Base-by-base conservation (phyloP, 2,888 invertebrate species). In the Xanthia togata region DNA sequence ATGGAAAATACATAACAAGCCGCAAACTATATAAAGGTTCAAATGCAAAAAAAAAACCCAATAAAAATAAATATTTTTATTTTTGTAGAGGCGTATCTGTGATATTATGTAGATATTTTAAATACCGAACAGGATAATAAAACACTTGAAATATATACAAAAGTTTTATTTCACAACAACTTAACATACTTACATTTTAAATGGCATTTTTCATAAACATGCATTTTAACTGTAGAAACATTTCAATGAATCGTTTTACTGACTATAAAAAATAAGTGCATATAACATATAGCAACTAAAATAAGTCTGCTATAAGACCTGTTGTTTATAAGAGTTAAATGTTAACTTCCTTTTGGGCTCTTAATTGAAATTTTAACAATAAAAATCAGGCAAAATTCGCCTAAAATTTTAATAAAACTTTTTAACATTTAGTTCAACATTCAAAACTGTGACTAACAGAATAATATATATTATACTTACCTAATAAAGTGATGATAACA, bases 151-250 rank as follows among this genome's bases (percentile, higher is more conserved):
- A 55, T 81, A 83, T 88, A 85, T 89, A 89, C 79, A 90, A 88
- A 88, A 84, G 41, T 87, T 93, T 92, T 92, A 91, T 91, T 93
- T 88, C 70, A 88, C 91, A 91, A 87, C 90, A 87, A 89, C 88
- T 89, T 88, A 88, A 86, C 86, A 83, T 81, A 83, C 78, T 72
- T 79, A 86, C 20, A 78, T 78, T 76, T 69, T 73, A 84, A 84
- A 88, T 88, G 87, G 77, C 79, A 81, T 84, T 87, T 84, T 87
- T 78, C 60, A 63, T 73, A 71, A 76, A 70, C 77, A 76, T 78
- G 77, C 71, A 78, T 76, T 83, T 71, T 31, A 77, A 60, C 57
- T n/a, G 31, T 59, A 38, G 26, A 74, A 75, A 77, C 26, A 44
- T 74, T 62, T 64, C 26, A 70, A 44, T 62, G 41, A 50, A 26